A percentile compares a stretch with the other conserved stretches of the same genome.
These are phyloP conservation scores for Sterrhoptilus dennistouni DNA, from an alignment of 2,113 vertebrate species.

Conservation along the genomic window DNA sequence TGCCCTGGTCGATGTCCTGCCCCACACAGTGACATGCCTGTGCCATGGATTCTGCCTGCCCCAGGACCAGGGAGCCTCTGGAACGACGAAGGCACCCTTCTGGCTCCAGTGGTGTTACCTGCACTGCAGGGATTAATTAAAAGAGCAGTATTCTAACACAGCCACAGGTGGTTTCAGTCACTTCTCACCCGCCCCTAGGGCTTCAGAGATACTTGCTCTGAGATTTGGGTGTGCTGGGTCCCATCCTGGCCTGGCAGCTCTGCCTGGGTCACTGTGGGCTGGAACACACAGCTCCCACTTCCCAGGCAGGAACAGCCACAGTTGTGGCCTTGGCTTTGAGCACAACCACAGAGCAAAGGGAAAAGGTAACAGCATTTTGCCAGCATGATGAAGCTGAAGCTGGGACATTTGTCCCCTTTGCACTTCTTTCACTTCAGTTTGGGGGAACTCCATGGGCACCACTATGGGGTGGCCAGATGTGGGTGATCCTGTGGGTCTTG, in stretches of 20 bases:
- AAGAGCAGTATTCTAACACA: background rate
- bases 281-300: background rate
- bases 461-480: background rate
- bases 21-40: fast-evolving
- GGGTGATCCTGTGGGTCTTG: background rate
- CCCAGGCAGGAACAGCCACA: background rate
- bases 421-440: background rate
- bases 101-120: background rate
- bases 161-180: background rate
- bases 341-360: background rate
- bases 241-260: background rate
- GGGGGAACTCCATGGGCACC: background rate
- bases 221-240: background rate
- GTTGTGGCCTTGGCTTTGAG: background rate
- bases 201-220: background rate
- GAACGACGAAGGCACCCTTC: fast-evolving
- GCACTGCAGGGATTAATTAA: background rate
- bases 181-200: background rate
- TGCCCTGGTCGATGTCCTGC: background rate
- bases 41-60: background rate
- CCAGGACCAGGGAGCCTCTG: fast-evolving
- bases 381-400: background rate
- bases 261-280: background rate
- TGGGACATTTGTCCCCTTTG: fast-evolving
- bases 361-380: background rate